Evolutionary conservation across 1,140 invertebrate genomes (phyloP).

Genomic region (Copidosoma floridanum): DNA sequence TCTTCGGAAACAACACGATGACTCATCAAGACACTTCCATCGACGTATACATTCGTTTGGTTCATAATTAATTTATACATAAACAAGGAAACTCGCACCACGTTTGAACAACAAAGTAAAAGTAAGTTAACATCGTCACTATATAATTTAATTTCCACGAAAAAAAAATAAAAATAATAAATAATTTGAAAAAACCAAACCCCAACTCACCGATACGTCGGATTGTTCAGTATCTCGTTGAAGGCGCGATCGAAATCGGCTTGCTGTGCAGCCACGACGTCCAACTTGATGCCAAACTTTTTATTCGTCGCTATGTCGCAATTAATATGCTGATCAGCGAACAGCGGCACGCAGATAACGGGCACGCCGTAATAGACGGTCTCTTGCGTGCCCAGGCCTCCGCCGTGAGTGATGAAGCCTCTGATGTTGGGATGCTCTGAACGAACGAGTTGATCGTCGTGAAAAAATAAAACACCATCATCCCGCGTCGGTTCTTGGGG

Average conservation of each 20-base stretch:
- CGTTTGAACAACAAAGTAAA: too few relatives aligned
- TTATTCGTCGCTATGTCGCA: slow-evolving; percentile 37
- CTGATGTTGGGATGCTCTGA: slow-evolving; percentile 67
- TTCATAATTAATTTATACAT: too few relatives aligned
- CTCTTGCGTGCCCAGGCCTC: slow-evolving; percentile 69
- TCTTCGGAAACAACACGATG: too few relatives aligned
- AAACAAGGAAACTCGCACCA: too few relatives aligned
- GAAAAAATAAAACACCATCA: background rate
- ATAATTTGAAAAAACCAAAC: too few relatives aligned
- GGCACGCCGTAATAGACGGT: slow-evolving; percentile 70
- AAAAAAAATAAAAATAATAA: too few relatives aligned
- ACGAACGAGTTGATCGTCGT: slow-evolving; percentile 5
- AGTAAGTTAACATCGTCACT: too few relatives aligned
- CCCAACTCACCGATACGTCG: slow-evolving; percentile 39
- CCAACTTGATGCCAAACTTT: slow-evolving; percentile 39
- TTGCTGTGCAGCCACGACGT: slow-evolving; percentile 43
- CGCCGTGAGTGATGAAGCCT: slow-evolving; percentile 70
- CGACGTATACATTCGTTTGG: too few relatives aligned
- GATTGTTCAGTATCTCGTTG: slow-evolving; percentile 41
- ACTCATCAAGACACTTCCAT: too few relatives aligned
- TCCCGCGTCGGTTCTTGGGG: too few relatives aligned
- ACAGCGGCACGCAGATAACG: slow-evolving; percentile 67
- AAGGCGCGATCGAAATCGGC: slow-evolving; percentile 40
- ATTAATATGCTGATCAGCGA: slow-evolving; percentile 66
- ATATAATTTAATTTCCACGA: too few relatives aligned